Evolutionary conservation across 2,888 invertebrate genomes (phyloP).

Genomic region (Scotopteryx bipunctaria): DNA sequence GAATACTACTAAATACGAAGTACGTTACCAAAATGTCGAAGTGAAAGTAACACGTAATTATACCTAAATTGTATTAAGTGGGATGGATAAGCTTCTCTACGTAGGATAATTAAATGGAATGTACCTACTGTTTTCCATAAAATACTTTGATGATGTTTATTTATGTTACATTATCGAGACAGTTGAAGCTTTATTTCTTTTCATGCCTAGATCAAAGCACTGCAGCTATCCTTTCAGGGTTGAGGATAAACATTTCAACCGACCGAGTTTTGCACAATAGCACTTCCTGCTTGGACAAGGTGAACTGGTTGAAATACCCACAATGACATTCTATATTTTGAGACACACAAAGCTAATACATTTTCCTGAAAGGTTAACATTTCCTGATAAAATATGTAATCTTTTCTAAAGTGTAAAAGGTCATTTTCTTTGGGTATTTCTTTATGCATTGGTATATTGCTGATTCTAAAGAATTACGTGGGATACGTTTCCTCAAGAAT

Average conservation of each 20-base stretch:
- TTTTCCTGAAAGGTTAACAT: not conserved
- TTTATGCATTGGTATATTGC: no score
- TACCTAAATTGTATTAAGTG: no score
- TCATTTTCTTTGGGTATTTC: not conserved
- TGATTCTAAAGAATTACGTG: no score
- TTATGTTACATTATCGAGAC: slow-evolving; percentile 2
- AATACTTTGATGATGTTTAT: no score
- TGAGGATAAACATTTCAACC: slow-evolving; percentile 15
- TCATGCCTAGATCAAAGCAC: slow-evolving; percentile 5
- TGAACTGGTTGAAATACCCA: slow-evolving; percentile 5
- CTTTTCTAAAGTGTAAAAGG: not conserved
- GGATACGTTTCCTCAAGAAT: no score
- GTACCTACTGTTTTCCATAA: no score
- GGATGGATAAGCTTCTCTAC: no score
- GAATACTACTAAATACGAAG: no score
- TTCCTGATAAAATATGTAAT: not conserved
- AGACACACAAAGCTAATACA: not conserved
- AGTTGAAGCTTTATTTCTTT: slow-evolving; percentile 4
- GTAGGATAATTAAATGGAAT: no score
- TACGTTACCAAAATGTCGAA: no score
- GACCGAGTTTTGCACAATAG: slow-evolving; percentile 8
- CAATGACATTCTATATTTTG: slow-evolving; percentile 7
- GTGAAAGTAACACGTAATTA: no score
- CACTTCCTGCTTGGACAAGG: not conserved
- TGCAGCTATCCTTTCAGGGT: slow-evolving; percentile 12